Base-by-base conservation (phyloP, 92 coral and sea anemone genomes). In the Parazoanthus swiftii region DNA sequence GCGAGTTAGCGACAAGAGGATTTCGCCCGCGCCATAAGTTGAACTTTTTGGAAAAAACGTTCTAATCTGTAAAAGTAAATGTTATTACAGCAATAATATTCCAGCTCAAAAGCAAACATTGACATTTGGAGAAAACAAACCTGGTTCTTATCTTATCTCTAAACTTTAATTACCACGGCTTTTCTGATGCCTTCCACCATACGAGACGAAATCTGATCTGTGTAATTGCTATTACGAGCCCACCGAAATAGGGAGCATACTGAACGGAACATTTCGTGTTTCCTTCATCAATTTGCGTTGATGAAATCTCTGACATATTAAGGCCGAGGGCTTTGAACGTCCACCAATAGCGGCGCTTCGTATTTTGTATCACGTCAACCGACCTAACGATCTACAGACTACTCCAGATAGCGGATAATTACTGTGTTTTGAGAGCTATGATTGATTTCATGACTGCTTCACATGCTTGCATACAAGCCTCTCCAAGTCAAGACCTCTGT, bases 81-180 rank as follows among this genome's bases (percentile, higher is more conserved):
- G 90, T 90, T 90, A 88, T 85, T 88, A 80, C 87, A 58, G 84
- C 88, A 83, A 48, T 81, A 81, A 77, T 81, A 29, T 23, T 33
- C 44, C 70, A 85, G 75, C 48, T 76, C 75, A 70, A 81, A 81
- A 66, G 79, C 81, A 89, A 91, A 93, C 91, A 88, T 80, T 89
- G 93, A 88, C 95, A 82, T 63, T 74, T 83, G 86, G 81, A 93
- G 90, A 84, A 90, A 91, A 91, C 94, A 91, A 90, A 89, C 11
- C 85, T 8, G 74, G 15, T 77, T 79, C 96, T 97, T 95, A 97
- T 97, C 99, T 97, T 97, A 97, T 97, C 99, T 93, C 90, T 59
- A 86, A 89, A 75, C 94, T 94, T 89, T 92, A 95, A 95, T 92
- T 92, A 93, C 94, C 86, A 84, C 73, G 83, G 95, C 86, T 92